Percentiles rank a stretch among this genome's conserved stretches.
Conservation (phyloP, 2,113 vertebrate genomes). For the Cnemophilus loriae region DNA sequence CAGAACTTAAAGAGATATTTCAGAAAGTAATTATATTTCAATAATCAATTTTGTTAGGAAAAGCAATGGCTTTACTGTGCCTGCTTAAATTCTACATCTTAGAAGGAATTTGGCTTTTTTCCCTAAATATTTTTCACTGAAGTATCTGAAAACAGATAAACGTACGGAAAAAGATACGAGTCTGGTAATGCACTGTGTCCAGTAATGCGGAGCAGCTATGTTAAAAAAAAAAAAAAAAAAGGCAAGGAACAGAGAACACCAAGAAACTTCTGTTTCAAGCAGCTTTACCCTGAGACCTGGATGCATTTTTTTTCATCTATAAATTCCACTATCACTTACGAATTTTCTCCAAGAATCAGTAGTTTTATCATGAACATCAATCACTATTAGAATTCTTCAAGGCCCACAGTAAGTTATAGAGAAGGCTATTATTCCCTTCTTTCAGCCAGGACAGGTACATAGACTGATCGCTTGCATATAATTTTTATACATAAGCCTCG, state of each 20-base stretch:
- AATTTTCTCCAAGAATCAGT: background rate
- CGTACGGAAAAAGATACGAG: background rate
- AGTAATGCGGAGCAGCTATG: background rate
- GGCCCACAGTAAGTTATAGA: fast-evolving
- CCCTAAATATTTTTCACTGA: background rate
- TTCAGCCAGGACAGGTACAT: background rate
- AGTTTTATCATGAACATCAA: background rate
- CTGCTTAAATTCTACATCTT: background rate
- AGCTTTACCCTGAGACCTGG: background rate
- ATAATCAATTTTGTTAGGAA: background rate
- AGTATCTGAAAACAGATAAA: background rate
- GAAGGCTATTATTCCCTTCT: background rate
- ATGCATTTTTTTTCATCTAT: background rate
- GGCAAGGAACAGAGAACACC: background rate
- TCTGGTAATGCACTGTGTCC: background rate
- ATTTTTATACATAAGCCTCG: background rate
- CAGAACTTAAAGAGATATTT: background rate
- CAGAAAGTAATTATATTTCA: background rate
- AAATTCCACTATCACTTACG: background rate
- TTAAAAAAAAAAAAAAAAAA: too few species aligned
- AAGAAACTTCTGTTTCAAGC: background rate
- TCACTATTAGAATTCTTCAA: background rate
- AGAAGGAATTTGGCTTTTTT: background rate
- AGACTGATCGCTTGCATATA: fast-evolving
- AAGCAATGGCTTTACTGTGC: background rate